Evolutionary conservation across 30 jellyfish, hydroid and myxozoan genomes (phyloP).

Genomic region (Catostylus mosaicus): DNA sequence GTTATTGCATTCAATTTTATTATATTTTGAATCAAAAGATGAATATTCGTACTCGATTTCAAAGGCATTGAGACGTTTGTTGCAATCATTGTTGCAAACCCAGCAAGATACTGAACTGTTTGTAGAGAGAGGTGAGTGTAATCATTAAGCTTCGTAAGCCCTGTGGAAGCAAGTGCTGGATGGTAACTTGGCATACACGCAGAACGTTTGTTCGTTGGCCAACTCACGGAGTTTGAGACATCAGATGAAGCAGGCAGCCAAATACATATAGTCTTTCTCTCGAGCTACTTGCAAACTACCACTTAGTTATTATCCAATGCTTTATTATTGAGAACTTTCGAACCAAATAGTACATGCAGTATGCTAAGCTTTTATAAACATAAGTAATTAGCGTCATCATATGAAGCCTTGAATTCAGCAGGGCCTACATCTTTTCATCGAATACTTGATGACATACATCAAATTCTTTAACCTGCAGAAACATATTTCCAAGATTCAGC

Average conservation of each 20-base stretch:
- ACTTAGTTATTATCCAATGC: neutral
- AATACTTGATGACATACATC: too few species aligned
- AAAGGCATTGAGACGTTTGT: constrained; percentile 15
- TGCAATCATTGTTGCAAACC: constrained; percentile 14
- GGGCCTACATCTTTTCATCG: too few species aligned
- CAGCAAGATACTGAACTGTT: constrained; percentile 25
- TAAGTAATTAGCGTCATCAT: too few species aligned
- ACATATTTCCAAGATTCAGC: too few species aligned
- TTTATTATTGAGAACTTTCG: too few species aligned
- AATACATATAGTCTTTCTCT: neutral
- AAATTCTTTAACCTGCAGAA: too few species aligned
- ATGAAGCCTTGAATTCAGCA: too few species aligned
- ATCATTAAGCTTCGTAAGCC: too few species aligned
- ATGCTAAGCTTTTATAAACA: too few species aligned
- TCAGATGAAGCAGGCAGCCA: neutral
- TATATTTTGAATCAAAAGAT: neutral
- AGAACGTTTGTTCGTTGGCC: neutral
- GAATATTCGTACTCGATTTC: neutral
- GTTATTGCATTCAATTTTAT: neutral
- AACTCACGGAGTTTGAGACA: neutral
- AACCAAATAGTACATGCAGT: too few species aligned
- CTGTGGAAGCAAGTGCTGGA: too few species aligned
- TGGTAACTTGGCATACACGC: neutral
- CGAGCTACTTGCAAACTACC: neutral
- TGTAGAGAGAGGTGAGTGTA: constrained; percentile 37